A percentile compares a stretch with the other conserved stretches of the same genome.
Conservation (phyloP, 2,888 invertebrate species). For the Chrysomela aeneicollis region DNA sequence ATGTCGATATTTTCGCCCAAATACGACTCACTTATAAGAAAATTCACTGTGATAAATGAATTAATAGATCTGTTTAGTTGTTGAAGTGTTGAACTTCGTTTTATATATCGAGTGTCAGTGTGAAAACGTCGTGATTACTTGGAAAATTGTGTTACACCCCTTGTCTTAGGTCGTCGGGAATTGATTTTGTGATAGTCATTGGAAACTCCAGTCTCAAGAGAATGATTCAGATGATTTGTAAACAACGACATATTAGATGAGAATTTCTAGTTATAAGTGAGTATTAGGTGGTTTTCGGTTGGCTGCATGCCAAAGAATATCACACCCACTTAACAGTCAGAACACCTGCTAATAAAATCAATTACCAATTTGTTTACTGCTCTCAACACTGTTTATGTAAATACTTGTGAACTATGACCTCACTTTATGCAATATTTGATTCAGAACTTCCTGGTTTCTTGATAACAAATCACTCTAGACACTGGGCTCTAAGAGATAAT, state of each 20-base stretch:
- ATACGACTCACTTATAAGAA: constrained; percentile 47
- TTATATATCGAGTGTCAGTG: constrained; percentile 40
- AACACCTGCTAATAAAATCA: constrained; percentile 57
- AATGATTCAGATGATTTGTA: constrained; percentile 39
- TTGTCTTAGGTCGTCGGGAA: constrained; percentile 49
- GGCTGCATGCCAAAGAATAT: constrained; percentile 55
- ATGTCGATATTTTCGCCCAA: constrained; percentile 60
- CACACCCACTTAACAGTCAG: constrained; percentile 55
- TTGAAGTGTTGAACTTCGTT: constrained; percentile 47
- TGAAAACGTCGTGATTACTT: constrained; percentile 30
- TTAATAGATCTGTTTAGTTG: constrained; percentile 40
- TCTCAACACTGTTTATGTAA: constrained; percentile 30
- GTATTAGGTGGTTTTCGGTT: constrained; percentile 57
- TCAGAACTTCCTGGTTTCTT: constrained; percentile 9
- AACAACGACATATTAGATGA: constrained; percentile 56
- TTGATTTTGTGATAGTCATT: constrained; percentile 49
- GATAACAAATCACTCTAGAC: background rate
- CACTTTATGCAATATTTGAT: constrained; percentile 22
- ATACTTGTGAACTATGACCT: constrained; percentile 35
- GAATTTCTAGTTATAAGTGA: constrained; percentile 53
- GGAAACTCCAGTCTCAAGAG: constrained; percentile 16
- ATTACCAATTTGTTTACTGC: constrained; percentile 43
- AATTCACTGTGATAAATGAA: constrained; percentile 48
- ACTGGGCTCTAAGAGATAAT: no score
- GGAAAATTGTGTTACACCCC: constrained; percentile 51